A percentile compares a stretch with the other conserved stretches of the same genome.
phyloP scores from a whole-genome alignment of 2,113 vertebrate genomes.

The Antechinus stuartii region DNA sequence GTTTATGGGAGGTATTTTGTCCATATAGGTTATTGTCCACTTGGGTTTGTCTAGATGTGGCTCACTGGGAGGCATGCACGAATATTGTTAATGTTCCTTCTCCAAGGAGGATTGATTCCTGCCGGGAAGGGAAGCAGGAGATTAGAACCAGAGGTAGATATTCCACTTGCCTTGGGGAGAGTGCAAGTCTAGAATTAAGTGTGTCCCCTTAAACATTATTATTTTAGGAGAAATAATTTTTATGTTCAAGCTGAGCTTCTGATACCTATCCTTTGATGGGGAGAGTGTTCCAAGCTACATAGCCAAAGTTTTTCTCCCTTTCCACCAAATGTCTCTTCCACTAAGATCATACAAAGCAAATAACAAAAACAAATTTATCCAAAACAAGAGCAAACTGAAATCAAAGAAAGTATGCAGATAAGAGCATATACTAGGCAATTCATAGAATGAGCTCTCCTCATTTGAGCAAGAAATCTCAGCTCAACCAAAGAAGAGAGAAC shows the following conservation, averaged over 20 bases:
- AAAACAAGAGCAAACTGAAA: not conserved
- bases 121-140: not conserved
- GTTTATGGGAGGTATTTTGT: not conserved
- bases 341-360: not conserved
- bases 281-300: not conserved
- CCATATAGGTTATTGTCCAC: not conserved
- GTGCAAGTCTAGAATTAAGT: not conserved
- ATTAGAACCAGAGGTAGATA: not conserved
- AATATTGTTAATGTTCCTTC: not conserved
- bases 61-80: not conserved
- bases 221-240: not conserved
- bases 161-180: not conserved
- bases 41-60: not conserved
- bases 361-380: not conserved
- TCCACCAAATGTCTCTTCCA: not conserved
- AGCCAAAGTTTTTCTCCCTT: not conserved
- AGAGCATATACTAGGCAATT: not conserved
- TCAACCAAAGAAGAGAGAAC: not conserved
- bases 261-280: not conserved
- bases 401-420: not conserved
- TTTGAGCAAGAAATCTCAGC: not conserved
- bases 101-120: not conserved
- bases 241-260: not conserved
- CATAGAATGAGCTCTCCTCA: not conserved
- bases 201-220: not conserved